Base-by-base conservation (phyloP, 2,888 invertebrate species). In the Lithodes maja region DNA sequence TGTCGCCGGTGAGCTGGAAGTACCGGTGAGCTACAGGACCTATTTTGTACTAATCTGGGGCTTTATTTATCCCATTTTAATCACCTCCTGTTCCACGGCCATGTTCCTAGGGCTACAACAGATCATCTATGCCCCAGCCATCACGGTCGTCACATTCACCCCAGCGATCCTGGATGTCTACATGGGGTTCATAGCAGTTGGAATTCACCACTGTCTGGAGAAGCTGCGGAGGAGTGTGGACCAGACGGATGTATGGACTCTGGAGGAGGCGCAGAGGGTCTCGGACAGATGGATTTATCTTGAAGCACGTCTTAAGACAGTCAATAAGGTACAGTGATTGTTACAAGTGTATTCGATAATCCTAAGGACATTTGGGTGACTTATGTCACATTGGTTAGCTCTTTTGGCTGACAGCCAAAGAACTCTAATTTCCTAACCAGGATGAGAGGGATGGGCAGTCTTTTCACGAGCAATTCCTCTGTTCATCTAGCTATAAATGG, bases 121-220 rank as follows among this genome's bases (percentile, higher is more conserved):
- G 15, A 5, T n/a, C 53, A 2, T 49, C 5, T 49, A 1, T 55
- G 33, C 69, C 3, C 55, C 69, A 2, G 52, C 74, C 74, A 74
- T 81, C 50, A n/a, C 50, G 15, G 49, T 80, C 1, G 55, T 81
- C 33, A 53, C 12, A 50, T 54, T 86, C 74, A 49, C 79, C 12
- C 86, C 80, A 1, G 54, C 80, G 3, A 74, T 50, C n/a, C 15
- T 80, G 53, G 86, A 86, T 53, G 7, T 71, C 15, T 86, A 86
- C 80, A 81, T 86, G 86, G 77, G 77, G n/a, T 9, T 54, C 53
- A 49, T 85, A 5, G 50, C 61, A 75, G 61, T n/a, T 61, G 33
- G 49, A 5, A 15, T 85, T 12, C 61, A 52, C 3, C 55, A 5
- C 9, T 12, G 50, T 53, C 2, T 78, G 5, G 61, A 50, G 33